Percentiles rank a stretch among this genome's conserved stretches.
Conservation (phyloP, 2,888 invertebrate genomes). For the Drosophila pegasa region DNA sequence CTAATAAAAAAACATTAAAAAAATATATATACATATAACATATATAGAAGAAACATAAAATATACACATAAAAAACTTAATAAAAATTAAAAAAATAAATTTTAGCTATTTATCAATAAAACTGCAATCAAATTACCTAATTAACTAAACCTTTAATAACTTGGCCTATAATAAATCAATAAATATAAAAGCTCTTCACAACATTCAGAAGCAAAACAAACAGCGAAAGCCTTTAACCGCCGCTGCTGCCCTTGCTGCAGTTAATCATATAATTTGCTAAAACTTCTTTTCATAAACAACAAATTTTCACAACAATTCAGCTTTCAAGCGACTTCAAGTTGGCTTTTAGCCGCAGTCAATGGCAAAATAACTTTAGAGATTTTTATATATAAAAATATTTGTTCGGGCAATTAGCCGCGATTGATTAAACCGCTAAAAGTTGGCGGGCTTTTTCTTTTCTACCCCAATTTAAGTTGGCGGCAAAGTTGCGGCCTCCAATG, state of each 20-base stretch:
- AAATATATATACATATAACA: not conserved
- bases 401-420: constrained; percentile 48
- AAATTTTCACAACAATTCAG: constrained; percentile 1
- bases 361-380: constrained; percentile 22
- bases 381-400: constrained; percentile 42
- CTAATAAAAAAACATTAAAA: too few species aligned
- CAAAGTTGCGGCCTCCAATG: constrained; percentile 52
- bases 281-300: not conserved
- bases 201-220: not conserved
- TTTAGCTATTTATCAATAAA: not conserved
- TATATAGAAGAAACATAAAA: too few species aligned
- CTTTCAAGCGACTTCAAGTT: constrained; percentile 8
- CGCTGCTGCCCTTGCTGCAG: not conserved
- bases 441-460: constrained; percentile 35
- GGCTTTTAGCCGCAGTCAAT: constrained; percentile 12
- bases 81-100: too few species aligned
- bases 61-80: too few species aligned
- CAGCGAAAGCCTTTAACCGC: not conserved
- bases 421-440: constrained; percentile 61
- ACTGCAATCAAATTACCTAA: not conserved
- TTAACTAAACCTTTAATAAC: not conserved
- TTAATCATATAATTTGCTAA: not conserved
- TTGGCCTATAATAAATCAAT: not conserved
- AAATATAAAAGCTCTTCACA: constrained; percentile 1
- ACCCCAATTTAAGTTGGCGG: constrained; percentile 22